Evolutionary conservation across 2,113 vertebrate genomes (phyloP).

Genomic region (Cepphus grylle): DNA sequence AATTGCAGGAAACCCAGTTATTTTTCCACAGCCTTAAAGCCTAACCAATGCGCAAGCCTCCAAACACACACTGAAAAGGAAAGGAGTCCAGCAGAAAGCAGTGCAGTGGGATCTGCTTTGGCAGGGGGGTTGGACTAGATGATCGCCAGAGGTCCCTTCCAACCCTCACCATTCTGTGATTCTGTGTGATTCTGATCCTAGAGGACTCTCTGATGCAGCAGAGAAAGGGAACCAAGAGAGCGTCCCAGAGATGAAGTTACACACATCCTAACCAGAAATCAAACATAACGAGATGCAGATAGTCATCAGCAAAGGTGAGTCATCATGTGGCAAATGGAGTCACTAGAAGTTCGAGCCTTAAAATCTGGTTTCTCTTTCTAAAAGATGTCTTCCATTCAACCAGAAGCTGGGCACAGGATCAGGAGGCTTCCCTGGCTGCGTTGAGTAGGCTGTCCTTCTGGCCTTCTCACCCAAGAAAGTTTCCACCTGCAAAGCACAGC

Average conservation of each 20-base stretch:
- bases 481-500: background rate
- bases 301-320: background rate
- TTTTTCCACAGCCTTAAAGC: background rate
- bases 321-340: background rate
- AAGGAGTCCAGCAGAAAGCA: background rate
- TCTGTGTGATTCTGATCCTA: background rate
- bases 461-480: background rate
- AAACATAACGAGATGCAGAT: background rate
- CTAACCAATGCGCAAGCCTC: background rate
- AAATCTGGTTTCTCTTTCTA: background rate
- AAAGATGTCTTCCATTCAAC: background rate
- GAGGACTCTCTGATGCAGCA: background rate
- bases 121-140: too few species aligned
- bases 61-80: background rate
- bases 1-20: background rate
- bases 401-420: background rate
- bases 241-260: background rate
- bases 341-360: background rate
- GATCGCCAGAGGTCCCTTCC: too few species aligned
- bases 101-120: background rate
- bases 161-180: too few species aligned
- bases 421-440: background rate
- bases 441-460: too few species aligned
- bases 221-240: background rate
- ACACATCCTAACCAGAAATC: background rate